These are phyloP conservation scores for Nerophis lumbriciformis DNA, from an alignment of 2,113 vertebrate species.

Conservation along the genomic window DNA sequence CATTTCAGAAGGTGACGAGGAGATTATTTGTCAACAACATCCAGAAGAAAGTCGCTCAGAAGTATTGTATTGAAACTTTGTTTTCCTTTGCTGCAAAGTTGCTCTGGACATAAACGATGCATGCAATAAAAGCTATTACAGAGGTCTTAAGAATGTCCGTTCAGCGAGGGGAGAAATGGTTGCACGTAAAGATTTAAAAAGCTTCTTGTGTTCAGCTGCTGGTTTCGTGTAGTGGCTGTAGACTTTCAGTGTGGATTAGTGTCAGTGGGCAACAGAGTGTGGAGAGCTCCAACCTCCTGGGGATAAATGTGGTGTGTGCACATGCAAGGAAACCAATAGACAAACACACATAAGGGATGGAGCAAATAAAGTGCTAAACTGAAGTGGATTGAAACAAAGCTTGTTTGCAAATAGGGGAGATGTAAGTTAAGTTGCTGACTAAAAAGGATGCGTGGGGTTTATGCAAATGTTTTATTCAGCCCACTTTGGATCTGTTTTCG, in stretches of 20 bases:
- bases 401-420: no score
- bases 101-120: no score
- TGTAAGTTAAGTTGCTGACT: no score
- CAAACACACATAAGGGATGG: slow-evolving; percentile 8
- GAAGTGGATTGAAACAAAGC: no score
- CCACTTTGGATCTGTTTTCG: no score
- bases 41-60: neutral
- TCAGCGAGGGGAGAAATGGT: slow-evolving; percentile 23
- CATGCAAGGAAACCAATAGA: neutral
- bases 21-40: neutral
- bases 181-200: slow-evolving; percentile 26
- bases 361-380: slow-evolving; percentile 7
- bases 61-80: neutral
- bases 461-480: neutral
- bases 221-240: slow-evolving; percentile 23
- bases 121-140: slow-evolving; percentile 6
- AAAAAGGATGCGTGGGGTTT: neutral
- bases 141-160: slow-evolving; percentile 5
- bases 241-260: slow-evolving; percentile 53
- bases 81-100: no score
- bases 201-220: slow-evolving; percentile 41
- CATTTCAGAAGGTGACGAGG: neutral
- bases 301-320: slow-evolving; percentile 12
- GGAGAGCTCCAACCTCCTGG: slow-evolving; percentile 21
- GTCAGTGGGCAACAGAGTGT: slow-evolving; percentile 48